Base-by-base conservation (phyloP, 2,888 invertebrate genomes). In the Biston betularia region DNA sequence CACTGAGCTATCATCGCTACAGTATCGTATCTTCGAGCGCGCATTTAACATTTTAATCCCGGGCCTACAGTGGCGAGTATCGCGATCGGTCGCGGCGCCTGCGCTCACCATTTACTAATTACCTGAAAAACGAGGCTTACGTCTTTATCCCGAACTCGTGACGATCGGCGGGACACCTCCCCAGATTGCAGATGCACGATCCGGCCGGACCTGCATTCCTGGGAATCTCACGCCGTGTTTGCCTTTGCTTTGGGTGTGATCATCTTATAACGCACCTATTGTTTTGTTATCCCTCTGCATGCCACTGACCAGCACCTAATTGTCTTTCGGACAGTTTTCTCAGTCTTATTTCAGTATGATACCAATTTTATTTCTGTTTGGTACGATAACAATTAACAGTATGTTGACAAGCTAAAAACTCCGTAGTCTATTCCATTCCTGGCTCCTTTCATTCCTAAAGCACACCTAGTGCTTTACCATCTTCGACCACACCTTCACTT, bases 121-220 rank as follows among this genome's bases (percentile, higher is more conserved):
- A 83, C 81, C 73, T 49, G 69, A 66, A 62, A 69, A 69, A 71
- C 67, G 63, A 60, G 34, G 52, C 58, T 54, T 65, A 72, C 72
- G 75, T 74, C 78, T 78, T 69, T 78, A 78, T 78, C 65, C 64
- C 57, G 44, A 54, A 45, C 71, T 82, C 83, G 83, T 80, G 83
- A 80, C 76, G 75, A 63, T 63, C 58, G 64, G 65, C 72, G 73
- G 75, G 74, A 76, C 69, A 64, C 71, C 65, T 54, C 65, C 68
- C 50, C 71, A 76, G 81, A 82, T 81, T 75, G 73, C 71, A 81
- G 83, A 82, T 82, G 80, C 82, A 82, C 82, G 82, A 81, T 78
- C 76, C 71, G 70, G 50, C 14, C 15, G 12, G 10, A 24, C 40
- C 49, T 34, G 34, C 50, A 24, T 54, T 42, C 54, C 14, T 12